Base-by-base conservation (phyloP, 2,888 invertebrate species). In the Malthinus flaveolus region DNA sequence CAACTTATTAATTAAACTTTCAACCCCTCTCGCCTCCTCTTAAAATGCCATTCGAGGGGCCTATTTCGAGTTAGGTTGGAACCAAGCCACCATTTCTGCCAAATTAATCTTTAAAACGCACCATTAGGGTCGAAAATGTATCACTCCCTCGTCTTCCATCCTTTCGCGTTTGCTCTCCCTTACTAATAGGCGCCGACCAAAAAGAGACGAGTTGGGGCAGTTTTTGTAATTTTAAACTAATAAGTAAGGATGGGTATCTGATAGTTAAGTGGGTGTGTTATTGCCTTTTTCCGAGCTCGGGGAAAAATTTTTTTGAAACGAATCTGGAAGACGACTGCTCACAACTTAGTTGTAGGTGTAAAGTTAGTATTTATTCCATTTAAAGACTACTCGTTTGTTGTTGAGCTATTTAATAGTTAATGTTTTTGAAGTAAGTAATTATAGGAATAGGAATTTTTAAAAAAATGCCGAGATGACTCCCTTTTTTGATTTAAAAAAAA, bases 341-440 rank as follows among this genome's bases (percentile, higher is more conserved):
- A 42, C 23, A 42, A 42, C 13, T 8, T 42, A 42, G 39, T 23
- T 42, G 39, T 42, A 42, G 23, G 39, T 42, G 15, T 42, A 42
- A 42, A 15, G 23, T 44, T 45, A 46, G 34, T 52, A 45, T 31
- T 46, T 52, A 52, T 45, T 52, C 46, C 44, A 15, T 35, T 50
- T 31, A 32, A 45, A 52, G 42, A 52, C 45, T 46, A 42, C 13
- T 52, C 31, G 52, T 46, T 50, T 36, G 52, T 46, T 46, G 45
- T 12, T 23, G 46, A 46, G 46, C 46, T 46, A 45, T 45, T 49
- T 23, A 15, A 13, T 42, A 42, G 39, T 42, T 42, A 42, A 42
- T 45, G 32, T 45, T 23, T 31, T 31, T 45, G 45, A 45, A 45
- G 31, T 45, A 32, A 32, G 31, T 45, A 23, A 23, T 23, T 23